Evolutionary conservation across 2,113 vertebrate genomes (phyloP).

Genomic region (Cromileptes altivelis): DNA sequence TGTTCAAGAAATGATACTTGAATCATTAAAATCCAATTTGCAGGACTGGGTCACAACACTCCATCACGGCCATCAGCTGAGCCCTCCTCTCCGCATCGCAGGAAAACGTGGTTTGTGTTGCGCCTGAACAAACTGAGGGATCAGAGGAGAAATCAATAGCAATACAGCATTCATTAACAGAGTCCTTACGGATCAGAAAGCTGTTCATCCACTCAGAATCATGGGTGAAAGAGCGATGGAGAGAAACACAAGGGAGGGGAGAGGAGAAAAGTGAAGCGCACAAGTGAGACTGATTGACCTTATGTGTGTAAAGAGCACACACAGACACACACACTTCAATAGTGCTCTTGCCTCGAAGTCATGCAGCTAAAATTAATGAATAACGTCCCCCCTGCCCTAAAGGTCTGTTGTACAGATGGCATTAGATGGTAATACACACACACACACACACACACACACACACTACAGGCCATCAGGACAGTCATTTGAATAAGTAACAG

Average conservation of each 20-base stretch:
- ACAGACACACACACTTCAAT: conserved; percentile 25
- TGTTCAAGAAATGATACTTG: conserved; percentile 63
- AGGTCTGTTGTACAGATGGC: conserved; percentile 74
- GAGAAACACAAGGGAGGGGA: neutral
- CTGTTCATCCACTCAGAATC: conserved; percentile 48
- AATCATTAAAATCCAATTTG: conserved; percentile 77
- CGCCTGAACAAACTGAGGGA: conserved; percentile 63
- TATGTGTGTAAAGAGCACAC: conserved; percentile 25
- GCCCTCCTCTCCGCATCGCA: conserved; percentile 6
- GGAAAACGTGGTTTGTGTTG: conserved; percentile 49
- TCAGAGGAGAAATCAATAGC: conserved; percentile 72
- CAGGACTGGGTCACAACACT: conserved; percentile 47
- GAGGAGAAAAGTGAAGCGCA: conserved; percentile 20
- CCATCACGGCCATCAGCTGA: conserved; percentile 60
- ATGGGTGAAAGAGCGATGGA: neutral
- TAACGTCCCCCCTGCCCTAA: conserved; percentile 57
- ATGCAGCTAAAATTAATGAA: conserved; percentile 78
- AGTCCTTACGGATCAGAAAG: conserved; percentile 66
- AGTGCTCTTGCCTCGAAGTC: conserved; percentile 53
- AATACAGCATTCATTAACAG: conserved; percentile 72
- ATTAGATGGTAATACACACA: conserved; percentile 23
- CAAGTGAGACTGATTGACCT: conserved; percentile 53
- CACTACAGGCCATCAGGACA: neutral
- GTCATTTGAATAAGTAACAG: neutral
- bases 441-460: conserved; percentile 13